A percentile compares a stretch with the other conserved stretches of the same genome.
phyloP scores from a whole-genome alignment of 2,888 invertebrate genomes.

The Rhingia campestris region DNA sequence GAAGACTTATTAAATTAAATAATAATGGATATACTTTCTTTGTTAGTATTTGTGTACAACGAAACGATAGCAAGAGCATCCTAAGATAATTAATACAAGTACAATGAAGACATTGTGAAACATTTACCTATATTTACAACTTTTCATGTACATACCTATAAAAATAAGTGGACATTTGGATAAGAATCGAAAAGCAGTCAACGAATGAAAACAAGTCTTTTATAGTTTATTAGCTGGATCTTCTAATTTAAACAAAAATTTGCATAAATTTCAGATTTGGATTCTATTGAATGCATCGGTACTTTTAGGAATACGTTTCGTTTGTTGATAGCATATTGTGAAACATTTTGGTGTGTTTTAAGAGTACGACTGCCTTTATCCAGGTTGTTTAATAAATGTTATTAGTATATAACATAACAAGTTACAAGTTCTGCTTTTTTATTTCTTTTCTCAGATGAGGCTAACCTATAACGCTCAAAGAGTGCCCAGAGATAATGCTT shows the following conservation, averaged over 20 bases:
- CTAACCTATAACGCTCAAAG: too few species aligned
- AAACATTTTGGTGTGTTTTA: too few species aligned
- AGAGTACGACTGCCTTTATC: too few species aligned
- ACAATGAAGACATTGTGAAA: conserved; percentile 4
- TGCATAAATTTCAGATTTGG: background rate
- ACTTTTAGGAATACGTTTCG: too few species aligned
- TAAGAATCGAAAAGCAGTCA: background rate
- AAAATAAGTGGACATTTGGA: background rate
- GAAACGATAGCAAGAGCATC: background rate
- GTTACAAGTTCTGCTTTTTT: too few species aligned
- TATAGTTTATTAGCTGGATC: background rate
- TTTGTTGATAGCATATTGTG: too few species aligned
- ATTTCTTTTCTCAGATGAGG: too few species aligned
- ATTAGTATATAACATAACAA: too few species aligned
- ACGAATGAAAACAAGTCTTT: background rate
- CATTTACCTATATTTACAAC: background rate
- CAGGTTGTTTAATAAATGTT: too few species aligned
- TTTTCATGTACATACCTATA: too few species aligned
- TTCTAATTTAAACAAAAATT: background rate
- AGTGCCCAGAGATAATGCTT: too few species aligned
- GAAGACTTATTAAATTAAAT: conserved; percentile 65
- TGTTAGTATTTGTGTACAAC: conserved; percentile 13
- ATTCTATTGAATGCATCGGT: background rate
- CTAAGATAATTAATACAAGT: conserved; percentile 40
- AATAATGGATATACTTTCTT: conserved; percentile 49